These are phyloP conservation scores for Origma solitaria DNA, from an alignment of 2,113 vertebrate species.

Conservation along the genomic window DNA sequence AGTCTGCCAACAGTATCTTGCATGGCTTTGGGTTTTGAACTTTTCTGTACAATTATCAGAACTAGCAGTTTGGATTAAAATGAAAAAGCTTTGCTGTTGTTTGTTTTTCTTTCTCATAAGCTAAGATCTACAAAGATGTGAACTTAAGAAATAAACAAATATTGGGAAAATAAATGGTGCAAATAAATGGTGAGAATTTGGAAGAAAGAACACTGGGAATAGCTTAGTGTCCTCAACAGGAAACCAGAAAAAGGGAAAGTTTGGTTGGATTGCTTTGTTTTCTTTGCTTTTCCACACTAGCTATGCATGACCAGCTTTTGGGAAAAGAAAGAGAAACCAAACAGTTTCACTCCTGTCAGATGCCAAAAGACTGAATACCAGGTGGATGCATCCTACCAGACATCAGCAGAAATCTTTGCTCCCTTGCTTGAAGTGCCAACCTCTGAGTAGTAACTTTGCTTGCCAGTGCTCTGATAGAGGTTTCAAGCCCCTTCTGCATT, in stretches of 20 bases:
- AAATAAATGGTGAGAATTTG: not conserved
- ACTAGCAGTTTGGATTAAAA: not conserved
- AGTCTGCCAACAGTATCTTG: not conserved
- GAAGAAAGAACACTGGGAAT: not conserved
- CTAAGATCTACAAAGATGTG: not conserved
- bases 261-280: not conserved
- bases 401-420: not conserved
- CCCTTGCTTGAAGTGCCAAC: not conserved
- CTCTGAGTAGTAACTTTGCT: not conserved
- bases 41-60: not conserved
- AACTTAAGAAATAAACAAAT: not conserved
- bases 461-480: not conserved
- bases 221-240: not conserved
- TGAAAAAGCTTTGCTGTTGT: not conserved
- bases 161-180: not conserved
- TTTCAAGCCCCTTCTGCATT: not conserved
- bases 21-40: not conserved
- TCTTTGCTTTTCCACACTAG: not conserved
- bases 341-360: not conserved
- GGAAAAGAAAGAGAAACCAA: not conserved
- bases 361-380: not conserved
- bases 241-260: not conserved
- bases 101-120: not conserved
- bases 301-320: rapidly evolving
- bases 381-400: not conserved